A percentile compares a stretch with the other conserved stretches of the same genome.
These are phyloP conservation scores for Malurus leucopterus DNA, from an alignment of 2,797 vertebrate species.

Conservation along the genomic window DNA sequence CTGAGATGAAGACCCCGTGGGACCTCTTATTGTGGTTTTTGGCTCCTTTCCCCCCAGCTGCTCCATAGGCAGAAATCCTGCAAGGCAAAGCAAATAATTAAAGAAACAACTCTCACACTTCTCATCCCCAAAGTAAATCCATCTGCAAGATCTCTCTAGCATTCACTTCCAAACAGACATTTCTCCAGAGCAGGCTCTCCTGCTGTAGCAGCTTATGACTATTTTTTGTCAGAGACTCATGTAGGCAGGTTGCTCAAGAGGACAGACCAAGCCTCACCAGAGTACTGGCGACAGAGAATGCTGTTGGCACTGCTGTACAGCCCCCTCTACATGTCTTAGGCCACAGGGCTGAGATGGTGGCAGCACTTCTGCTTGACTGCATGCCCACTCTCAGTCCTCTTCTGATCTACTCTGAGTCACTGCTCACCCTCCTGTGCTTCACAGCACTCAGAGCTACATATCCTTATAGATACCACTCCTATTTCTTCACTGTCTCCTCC, in stretches of 20 bases:
- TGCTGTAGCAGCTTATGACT: neutral
- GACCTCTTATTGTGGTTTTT: conserved; percentile 87
- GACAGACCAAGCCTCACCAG: rapidly evolving
- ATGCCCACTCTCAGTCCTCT: neutral
- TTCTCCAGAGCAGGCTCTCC: neutral
- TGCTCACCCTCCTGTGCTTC: neutral
- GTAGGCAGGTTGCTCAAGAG: neutral
- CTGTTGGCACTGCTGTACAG: neutral
- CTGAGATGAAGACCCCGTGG: conserved; percentile 86
- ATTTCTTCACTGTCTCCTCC: neutral
- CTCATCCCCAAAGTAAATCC: neutral
- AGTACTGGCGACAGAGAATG: neutral
- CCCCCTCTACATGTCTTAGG: neutral
- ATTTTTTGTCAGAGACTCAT: neutral
- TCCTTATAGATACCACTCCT: rapidly evolving
- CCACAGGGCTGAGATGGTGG: neutral
- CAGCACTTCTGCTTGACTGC: neutral
- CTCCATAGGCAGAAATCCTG: conserved; percentile 90
- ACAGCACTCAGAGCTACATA: neutral
- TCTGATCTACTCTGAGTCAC: neutral
- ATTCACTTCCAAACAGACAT: neutral
- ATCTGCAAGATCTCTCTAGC: neutral
- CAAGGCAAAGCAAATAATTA: conserved; percentile 1
- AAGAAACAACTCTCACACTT: neutral
- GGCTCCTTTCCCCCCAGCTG: conserved; percentile 87